Base-by-base conservation (phyloP, 1,140 invertebrate species). In the Agrypnia vestita region DNA sequence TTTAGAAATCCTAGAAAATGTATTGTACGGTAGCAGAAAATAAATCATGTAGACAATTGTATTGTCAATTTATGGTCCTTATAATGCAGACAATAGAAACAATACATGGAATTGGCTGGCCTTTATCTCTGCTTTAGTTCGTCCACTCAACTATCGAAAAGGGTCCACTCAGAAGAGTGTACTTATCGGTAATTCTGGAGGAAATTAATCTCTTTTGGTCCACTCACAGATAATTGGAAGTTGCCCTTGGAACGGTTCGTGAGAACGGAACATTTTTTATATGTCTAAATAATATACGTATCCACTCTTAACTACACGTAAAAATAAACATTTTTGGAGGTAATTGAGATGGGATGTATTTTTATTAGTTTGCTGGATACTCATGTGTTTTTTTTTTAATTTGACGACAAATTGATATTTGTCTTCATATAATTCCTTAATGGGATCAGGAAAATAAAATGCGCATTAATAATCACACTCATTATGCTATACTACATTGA, bases 61-160 rank as follows among this genome's bases (percentile, higher is more conserved):
- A 82, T 82, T 76, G 81, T 35, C 25, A 82, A 82, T 82, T 82
- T 82, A 82, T 82, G 79, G 81, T 82, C 78, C 78, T 78, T 82
- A 82, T 71, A 71, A 79, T 78, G 77, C 44, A 76, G 78, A 82
- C 81, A 82, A 82, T 74, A 69, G 81, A 78, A 80, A 82, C 78
- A 82, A 82, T 82, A 80, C 78, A 71, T 55, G 75, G 77, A 82
- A 79, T 82, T 76, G 80, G 80, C 78, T 81, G 19, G 77, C 80
- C 79, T 82, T 78, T 77, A 78, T 77, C 80, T 75, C 72, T 78
- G 67, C 80, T 77, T 82, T 76, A 74, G 76, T 79, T 61, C 17
- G 46, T 55, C 67, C 67, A 71, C 76, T 77, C 62, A 77, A 56
- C 19, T n/a, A 62, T 44, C 61, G 75, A 21, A 74, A 56, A 47